These are phyloP conservation scores for Neodiprion fabricii DNA, from an alignment of 1,140 invertebrate species.

Conservation along the genomic window DNA sequence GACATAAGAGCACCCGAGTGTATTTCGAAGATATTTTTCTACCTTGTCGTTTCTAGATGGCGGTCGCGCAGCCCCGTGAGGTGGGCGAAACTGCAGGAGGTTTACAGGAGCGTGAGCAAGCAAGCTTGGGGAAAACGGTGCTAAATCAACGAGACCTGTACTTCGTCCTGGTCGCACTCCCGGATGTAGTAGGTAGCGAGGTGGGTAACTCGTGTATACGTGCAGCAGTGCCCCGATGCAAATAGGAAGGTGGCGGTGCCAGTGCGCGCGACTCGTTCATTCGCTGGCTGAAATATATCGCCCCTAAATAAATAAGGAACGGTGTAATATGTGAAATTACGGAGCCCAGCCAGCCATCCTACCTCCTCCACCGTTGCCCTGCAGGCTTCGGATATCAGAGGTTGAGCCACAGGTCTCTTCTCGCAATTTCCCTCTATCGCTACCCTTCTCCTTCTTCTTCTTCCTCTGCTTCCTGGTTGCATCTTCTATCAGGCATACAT, in stretches of 20 bases:
- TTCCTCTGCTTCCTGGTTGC: background rate
- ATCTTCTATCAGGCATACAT: conserved; percentile 12
- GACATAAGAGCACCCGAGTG: too few species aligned
- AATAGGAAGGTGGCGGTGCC: background rate
- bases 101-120: conserved; percentile 27
- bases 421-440: conserved; percentile 17
- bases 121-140: conserved; percentile 52
- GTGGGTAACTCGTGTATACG: background rate
- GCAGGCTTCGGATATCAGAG: too few species aligned
- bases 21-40: too few species aligned
- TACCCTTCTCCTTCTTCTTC: conserved; percentile 14
- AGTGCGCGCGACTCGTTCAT: conserved; percentile 8
- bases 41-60: too few species aligned
- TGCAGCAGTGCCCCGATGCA: background rate
- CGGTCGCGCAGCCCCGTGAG: too few species aligned
- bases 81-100: too few species aligned
- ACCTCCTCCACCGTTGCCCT: too few species aligned
- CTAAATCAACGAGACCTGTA: conserved; percentile 46
- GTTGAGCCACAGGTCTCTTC: too few species aligned
- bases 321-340: background rate
- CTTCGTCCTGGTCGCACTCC: conserved; percentile 37
- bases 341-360: too few species aligned
- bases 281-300: background rate
- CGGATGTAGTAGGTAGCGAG: background rate
- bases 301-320: background rate